A percentile compares a stretch with the other conserved stretches of the same genome.
These are phyloP conservation scores for Dryobotodes eremita DNA, from an alignment of 2,888 invertebrate genomes.

Conservation along the genomic window DNA sequence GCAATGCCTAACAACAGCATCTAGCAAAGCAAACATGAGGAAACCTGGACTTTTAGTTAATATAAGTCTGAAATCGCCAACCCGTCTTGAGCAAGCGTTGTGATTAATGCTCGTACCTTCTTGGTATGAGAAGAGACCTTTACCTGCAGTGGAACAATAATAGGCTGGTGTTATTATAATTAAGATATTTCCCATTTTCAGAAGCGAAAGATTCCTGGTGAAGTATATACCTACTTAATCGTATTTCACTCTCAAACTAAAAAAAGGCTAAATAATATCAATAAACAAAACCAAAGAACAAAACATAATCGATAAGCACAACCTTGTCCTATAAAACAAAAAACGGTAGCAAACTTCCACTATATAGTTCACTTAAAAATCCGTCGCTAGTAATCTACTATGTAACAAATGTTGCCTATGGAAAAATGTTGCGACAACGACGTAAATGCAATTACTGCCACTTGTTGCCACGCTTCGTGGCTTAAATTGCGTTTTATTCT, in stretches of 20 bases:
- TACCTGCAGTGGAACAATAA: too few species aligned
- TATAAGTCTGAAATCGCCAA: too few species aligned
- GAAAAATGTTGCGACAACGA: slow-evolving; percentile 73
- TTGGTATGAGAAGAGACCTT: too few species aligned
- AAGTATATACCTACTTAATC: too few species aligned
- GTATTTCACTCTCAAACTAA: background rate
- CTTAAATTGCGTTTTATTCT: slow-evolving; percentile 73
- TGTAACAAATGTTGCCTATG: slow-evolving; percentile 57
- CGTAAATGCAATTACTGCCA: slow-evolving; percentile 77
- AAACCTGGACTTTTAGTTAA: too few species aligned
- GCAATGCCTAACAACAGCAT: background rate
- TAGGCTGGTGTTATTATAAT: too few species aligned
- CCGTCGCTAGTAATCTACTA: slow-evolving; percentile 47
- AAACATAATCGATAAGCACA: background rate
- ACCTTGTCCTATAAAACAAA: background rate
- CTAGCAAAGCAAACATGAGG: background rate
- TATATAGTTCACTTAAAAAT: slow-evolving; percentile 33
- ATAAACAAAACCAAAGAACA: background rate
- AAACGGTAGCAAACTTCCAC: slow-evolving; percentile 6
- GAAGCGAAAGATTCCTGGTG: background rate
- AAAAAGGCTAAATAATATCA: background rate
- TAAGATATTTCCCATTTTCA: background rate
- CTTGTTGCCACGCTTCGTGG: slow-evolving; percentile 71
- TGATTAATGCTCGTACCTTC: too few species aligned
- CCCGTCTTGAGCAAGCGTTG: too few species aligned